These are phyloP conservation scores for Hypena proboscidalis DNA, from an alignment of 2,888 invertebrate genomes.

Conservation along the genomic window DNA sequence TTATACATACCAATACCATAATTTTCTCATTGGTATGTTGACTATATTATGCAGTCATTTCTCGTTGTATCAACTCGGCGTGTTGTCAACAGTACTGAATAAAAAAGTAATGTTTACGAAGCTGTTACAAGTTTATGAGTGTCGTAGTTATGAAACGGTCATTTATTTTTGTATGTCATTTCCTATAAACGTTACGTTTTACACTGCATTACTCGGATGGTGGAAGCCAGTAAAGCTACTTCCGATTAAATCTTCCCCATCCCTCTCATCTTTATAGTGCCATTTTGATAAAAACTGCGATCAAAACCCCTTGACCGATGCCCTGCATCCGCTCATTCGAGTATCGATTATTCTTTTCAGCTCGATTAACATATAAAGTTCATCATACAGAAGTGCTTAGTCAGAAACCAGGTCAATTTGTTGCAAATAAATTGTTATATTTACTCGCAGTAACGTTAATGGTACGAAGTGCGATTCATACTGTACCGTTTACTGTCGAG, in stretches of 20 bases:
- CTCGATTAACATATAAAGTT: slow-evolving; percentile 23
- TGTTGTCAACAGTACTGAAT: not conserved
- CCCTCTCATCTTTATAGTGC: slow-evolving; percentile 31
- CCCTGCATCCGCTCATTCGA: slow-evolving; percentile 25
- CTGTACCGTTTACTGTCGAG: slow-evolving; percentile 46
- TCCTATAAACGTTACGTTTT: slow-evolving; percentile 1
- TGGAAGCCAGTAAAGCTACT: slow-evolving; percentile 18
- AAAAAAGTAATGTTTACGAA: not conserved
- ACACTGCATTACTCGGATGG: slow-evolving; percentile 4
- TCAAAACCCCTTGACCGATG: slow-evolving; percentile 35
- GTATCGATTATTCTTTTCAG: slow-evolving; percentile 19
- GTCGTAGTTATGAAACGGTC: not conserved
- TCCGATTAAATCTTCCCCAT: slow-evolving; percentile 16
- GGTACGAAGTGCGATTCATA: slow-evolving; percentile 16
- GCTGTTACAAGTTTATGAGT: not conserved
- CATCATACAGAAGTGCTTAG: slow-evolving; percentile 19
- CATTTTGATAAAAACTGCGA: slow-evolving; percentile 32
- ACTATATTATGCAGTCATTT: not conserved
- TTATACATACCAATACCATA: not conserved
- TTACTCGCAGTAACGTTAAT: slow-evolving; percentile 12
- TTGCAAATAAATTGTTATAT: slow-evolving; percentile 13
- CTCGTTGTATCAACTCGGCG: not conserved
- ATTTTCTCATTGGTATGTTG: not conserved
- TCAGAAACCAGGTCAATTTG: slow-evolving; percentile 14
- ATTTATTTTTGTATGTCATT: not conserved